Conservation (phyloP, 1,140 invertebrate genomes). For the Bactericera cockerelli region DNA sequence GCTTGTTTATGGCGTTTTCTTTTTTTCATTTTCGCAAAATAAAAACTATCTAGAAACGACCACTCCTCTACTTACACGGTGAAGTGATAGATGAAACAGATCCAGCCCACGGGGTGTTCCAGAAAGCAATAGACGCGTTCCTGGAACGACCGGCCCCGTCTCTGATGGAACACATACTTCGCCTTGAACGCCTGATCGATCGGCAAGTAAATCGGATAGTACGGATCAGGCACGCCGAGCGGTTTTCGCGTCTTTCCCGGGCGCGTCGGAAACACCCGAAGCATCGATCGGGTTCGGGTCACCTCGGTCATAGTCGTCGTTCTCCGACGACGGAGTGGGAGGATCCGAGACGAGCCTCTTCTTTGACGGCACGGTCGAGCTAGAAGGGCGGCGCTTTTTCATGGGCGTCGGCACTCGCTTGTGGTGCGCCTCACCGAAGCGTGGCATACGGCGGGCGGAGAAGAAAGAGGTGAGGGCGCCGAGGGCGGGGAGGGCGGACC, state of each 20-base stretch:
- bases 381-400: slow-evolving; percentile 33
- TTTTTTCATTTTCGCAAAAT: too few species aligned
- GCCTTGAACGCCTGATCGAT: slow-evolving; percentile 52
- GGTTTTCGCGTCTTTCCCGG: slow-evolving; percentile 22
- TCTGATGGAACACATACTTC: slow-evolving; percentile 49
- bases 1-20: too few species aligned
- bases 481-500: slow-evolving; percentile 12
- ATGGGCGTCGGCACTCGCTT: slow-evolving; percentile 41
- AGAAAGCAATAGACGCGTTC: slow-evolving; percentile 49
- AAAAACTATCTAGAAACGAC: too few species aligned
- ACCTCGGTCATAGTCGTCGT: slow-evolving; percentile 16
- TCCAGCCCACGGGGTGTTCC: slow-evolving; percentile 47
- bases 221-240: slow-evolving; percentile 40
- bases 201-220: slow-evolving; percentile 46
- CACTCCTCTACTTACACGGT: slow-evolving; percentile 68
- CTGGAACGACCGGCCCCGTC: slow-evolving; percentile 44
- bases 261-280: not conserved
- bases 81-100: slow-evolving; percentile 52
- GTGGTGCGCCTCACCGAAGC: slow-evolving; percentile 39
- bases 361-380: slow-evolving; percentile 21
- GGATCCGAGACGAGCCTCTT: not conserved
- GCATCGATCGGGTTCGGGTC: slow-evolving; percentile 25
- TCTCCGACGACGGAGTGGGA: not conserved
- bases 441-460: slow-evolving; percentile 26
- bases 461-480: slow-evolving; percentile 26